These are phyloP conservation scores for Ceyx erithaca DNA, from an alignment of 2,797 vertebrate species.

Conservation along the genomic window DNA sequence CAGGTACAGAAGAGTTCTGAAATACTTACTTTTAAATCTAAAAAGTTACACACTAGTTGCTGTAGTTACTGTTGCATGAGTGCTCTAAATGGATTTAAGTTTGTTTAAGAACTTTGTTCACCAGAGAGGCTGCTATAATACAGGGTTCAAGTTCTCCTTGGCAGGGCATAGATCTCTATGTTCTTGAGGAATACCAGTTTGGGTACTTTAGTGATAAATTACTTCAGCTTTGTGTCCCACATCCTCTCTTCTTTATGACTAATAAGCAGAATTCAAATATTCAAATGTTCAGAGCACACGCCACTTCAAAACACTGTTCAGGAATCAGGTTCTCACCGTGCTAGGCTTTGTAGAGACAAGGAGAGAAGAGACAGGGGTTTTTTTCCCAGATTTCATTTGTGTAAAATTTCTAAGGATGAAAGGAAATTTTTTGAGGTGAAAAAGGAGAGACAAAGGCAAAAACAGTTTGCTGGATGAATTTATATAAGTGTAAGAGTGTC, in stretches of 20 bases:
- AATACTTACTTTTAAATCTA: neutral
- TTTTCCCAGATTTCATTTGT: neutral
- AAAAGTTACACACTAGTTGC: neutral
- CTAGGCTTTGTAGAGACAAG: neutral
- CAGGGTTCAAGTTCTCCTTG: neutral
- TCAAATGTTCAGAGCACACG: neutral
- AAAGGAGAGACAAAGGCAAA: neutral
- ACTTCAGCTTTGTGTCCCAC: neutral
- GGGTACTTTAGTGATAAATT: neutral
- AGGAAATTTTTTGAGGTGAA: neutral
- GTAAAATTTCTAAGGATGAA: neutral
- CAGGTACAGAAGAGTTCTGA: neutral
- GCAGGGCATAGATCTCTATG: neutral
- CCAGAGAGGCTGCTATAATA: neutral
- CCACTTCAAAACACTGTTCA: neutral
- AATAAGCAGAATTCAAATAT: neutral
- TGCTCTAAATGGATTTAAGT: neutral
- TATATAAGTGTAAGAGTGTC: neutral
- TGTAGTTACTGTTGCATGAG: accelerated
- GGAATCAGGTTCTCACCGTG: neutral
- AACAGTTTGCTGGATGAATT: neutral
- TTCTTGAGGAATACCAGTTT: neutral
- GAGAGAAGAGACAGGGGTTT: accelerated
- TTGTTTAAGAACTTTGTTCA: neutral
- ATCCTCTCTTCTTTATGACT: neutral